A percentile compares a stretch with the other conserved stretches of the same genome.
These are phyloP conservation scores for Drosophila emarginata DNA, from an alignment of 2,888 invertebrate species.

Conservation along the genomic window DNA sequence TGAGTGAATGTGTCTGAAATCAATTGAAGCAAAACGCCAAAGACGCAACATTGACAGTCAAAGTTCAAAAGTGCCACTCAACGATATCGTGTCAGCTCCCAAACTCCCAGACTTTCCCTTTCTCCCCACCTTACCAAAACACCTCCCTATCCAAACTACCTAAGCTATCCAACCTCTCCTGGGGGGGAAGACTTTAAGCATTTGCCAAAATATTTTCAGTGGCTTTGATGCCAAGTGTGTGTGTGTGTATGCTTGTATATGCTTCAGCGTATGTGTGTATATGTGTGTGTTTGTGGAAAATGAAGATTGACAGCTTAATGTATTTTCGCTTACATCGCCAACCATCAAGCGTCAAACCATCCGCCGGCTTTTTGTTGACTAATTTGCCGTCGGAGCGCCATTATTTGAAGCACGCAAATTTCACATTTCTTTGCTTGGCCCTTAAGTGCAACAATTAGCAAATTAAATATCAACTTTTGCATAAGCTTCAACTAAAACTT, in stretches of 20 bases:
- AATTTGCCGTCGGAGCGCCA: slow-evolving; percentile 59
- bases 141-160: not conserved
- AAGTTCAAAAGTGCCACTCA: slow-evolving; percentile 75
- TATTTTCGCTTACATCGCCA: slow-evolving; percentile 59
- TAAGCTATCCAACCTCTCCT: not conserved
- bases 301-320: slow-evolving; percentile 76
- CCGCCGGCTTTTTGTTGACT: slow-evolving; percentile 52
- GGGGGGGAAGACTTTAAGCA: slow-evolving; percentile 19
- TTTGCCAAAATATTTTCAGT: slow-evolving; percentile 66
- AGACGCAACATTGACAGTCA: slow-evolving; percentile 50
- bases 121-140: not conserved
- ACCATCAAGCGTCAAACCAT: slow-evolving; percentile 21
- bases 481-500: slow-evolving; percentile 21
- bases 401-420: slow-evolving; percentile 64
- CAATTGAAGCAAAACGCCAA: slow-evolving; percentile 58
- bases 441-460: slow-evolving; percentile 68
- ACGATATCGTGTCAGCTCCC: slow-evolving; percentile 31
- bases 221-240: slow-evolving; percentile 17
- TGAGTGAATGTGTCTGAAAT: slow-evolving; percentile 50
- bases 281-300: slow-evolving; percentile 40
- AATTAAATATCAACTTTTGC: slow-evolving; percentile 60
- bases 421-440: slow-evolving; percentile 45
- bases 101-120: not conserved
- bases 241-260: slow-evolving; percentile 25
- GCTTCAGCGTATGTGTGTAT: slow-evolving; percentile 12